Percentiles rank a stretch among this genome's conserved stretches.
phyloP scores from a whole-genome alignment of 2,888 invertebrate species.

The Antheraea yamamai region DNA sequence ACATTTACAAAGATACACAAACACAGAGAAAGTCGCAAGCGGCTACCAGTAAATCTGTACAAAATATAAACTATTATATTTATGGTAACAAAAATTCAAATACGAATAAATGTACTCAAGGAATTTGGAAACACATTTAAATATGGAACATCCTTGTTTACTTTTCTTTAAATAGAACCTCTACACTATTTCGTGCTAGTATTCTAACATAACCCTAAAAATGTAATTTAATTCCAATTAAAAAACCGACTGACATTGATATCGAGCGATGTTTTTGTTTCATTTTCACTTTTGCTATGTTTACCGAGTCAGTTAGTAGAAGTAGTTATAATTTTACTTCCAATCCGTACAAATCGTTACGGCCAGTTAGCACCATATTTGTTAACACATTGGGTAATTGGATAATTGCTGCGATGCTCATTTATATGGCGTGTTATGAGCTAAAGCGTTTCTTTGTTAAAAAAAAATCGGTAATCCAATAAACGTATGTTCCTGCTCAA shows the following conservation, averaged over 20 bases:
- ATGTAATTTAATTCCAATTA: too few species aligned
- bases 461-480: slow-evolving; percentile 1
- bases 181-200: slow-evolving; percentile 5
- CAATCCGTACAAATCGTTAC: slow-evolving; percentile 42
- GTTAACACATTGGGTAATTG: slow-evolving; percentile 55
- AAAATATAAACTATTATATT: too few species aligned
- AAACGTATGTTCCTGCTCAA: neutral
- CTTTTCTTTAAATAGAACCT: too few species aligned
- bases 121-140: too few species aligned
- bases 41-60: too few species aligned
- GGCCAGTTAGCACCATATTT: slow-evolving; percentile 45
- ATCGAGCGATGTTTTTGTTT: slow-evolving; percentile 41
- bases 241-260: slow-evolving; percentile 22
- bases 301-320: slow-evolving; percentile 31
- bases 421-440: slow-evolving; percentile 30
- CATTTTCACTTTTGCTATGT: slow-evolving; percentile 49
- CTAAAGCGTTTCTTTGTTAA: slow-evolving; percentile 19
- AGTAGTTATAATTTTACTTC: slow-evolving; percentile 34
- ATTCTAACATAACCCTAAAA: too few species aligned
- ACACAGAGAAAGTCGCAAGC: too few species aligned
- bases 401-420: slow-evolving; percentile 33
- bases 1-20: too few species aligned
- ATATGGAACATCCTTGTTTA: too few species aligned
- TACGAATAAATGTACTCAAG: neutral
- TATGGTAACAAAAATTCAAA: neutral